Percentiles rank a stretch among this genome's conserved stretches.
phyloP scores from a whole-genome alignment of 2,888 invertebrate species.

The Erebia palarica region DNA sequence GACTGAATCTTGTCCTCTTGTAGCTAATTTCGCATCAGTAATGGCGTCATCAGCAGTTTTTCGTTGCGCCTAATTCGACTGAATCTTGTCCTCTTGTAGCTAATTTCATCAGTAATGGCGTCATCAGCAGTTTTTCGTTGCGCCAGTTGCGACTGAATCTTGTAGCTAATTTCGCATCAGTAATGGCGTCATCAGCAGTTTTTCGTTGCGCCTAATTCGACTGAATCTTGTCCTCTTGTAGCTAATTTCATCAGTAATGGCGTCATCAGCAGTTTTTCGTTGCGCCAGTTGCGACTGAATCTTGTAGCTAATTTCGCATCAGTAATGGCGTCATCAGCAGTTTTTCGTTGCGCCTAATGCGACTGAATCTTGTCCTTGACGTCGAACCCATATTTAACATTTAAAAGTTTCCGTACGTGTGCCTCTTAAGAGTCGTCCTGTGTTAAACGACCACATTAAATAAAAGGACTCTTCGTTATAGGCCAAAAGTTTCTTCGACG shows the following conservation, averaged over 20 bases:
- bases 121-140: not conserved
- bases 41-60: too few species aligned
- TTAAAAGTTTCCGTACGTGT: not conserved
- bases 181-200: too few species aligned
- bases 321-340: not conserved
- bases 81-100: too few species aligned
- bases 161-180: too few species aligned
- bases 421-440: not conserved
- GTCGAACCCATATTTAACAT: not conserved
- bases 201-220: too few species aligned
- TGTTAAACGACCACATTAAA: not conserved
- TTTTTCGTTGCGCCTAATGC: not conserved
- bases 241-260: too few species aligned
- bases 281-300: not conserved
- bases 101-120: too few species aligned
- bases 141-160: not conserved
- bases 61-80: too few species aligned
- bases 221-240: too few species aligned
- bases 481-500: conserved; percentile 51
- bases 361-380: not conserved
- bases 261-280: not conserved
- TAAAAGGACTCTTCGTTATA: conserved; percentile 38
- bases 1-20: not conserved
- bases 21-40: too few species aligned
- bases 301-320: not conserved